Conservation (phyloP, 2,797 vertebrate genomes). For the Danio kyathit region DNA sequence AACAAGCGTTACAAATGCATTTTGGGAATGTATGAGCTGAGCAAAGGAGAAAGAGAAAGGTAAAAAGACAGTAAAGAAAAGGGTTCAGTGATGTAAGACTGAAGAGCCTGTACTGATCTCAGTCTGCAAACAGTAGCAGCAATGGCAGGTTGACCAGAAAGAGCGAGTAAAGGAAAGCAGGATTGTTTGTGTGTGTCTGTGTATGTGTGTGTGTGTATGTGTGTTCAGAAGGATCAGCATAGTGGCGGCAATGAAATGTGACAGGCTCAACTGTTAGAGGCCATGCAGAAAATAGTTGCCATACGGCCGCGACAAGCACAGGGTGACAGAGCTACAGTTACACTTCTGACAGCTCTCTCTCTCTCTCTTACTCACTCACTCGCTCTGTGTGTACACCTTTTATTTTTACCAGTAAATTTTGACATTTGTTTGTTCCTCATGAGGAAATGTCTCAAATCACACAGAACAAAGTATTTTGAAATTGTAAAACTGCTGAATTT, state of each 20-base stretch:
- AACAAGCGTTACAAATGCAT: background rate
- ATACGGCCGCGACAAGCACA: slow-evolving; percentile 69
- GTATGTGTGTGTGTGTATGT: slow-evolving; percentile 38
- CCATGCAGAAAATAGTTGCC: slow-evolving; percentile 76
- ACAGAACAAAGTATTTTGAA: too few relatives aligned
- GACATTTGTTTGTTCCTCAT: too few relatives aligned
- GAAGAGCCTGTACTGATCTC: slow-evolving; percentile 61
- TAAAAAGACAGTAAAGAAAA: slow-evolving; percentile 20
- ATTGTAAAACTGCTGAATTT: too few relatives aligned
- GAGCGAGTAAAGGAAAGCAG: slow-evolving; percentile 31
- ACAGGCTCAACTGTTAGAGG: slow-evolving; percentile 74
- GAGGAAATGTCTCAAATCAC: too few relatives aligned
- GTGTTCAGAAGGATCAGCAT: slow-evolving; percentile 69
- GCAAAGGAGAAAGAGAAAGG: background rate
- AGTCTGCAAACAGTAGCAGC: slow-evolving; percentile 25
- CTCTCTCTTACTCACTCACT: slow-evolving; percentile 6
- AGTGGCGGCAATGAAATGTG: slow-evolving; percentile 71
- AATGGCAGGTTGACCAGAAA: slow-evolving; percentile 6
- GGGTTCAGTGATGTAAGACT: slow-evolving; percentile 62
- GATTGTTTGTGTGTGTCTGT: slow-evolving; percentile 7
- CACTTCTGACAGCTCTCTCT: slow-evolving; percentile 68
- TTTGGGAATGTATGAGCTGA: background rate
- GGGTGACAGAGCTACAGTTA: slow-evolving; percentile 71
- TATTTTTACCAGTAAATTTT: too few relatives aligned
- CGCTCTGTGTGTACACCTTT: slow-evolving; percentile 10